A percentile compares a stretch with the other conserved stretches of the same genome.
These are phyloP conservation scores for Acanthiza pusilla DNA, from an alignment of 2,797 vertebrate species.

Conservation along the genomic window DNA sequence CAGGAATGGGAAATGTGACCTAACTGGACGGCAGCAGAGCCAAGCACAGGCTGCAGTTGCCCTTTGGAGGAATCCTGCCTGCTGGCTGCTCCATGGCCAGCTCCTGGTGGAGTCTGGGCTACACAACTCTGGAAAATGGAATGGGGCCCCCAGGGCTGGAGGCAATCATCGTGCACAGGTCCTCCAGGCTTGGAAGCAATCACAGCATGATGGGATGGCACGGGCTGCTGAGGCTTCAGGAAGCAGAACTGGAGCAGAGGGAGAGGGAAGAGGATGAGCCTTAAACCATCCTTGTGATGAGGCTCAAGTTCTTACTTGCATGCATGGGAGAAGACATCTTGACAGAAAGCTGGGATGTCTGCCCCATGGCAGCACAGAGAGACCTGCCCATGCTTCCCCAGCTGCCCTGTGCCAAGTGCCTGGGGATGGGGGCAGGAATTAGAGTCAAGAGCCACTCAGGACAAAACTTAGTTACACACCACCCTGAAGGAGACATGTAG, in stretches of 20 bases:
- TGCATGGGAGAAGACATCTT: background rate
- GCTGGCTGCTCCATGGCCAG: background rate
- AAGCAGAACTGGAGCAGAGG: background rate
- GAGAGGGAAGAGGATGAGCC: background rate
- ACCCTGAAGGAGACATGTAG: background rate
- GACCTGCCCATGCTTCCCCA: accelerated
- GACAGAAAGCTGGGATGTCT: background rate
- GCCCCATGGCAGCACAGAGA: background rate
- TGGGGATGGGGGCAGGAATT: background rate
- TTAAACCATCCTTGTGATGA: background rate
- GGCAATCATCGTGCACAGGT: background rate
- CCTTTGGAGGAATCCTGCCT: background rate
- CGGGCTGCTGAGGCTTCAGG: background rate
- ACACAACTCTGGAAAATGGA: background rate
- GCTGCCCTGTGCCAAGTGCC: background rate
- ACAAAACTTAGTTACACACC: background rate
- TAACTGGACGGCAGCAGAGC: background rate
- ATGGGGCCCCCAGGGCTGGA: background rate
- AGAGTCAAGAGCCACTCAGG: background rate
- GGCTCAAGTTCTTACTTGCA: background rate
- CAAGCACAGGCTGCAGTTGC: background rate
- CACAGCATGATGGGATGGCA: accelerated
- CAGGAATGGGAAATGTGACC: background rate
- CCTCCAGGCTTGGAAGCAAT: background rate
- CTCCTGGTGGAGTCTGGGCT: background rate